These are phyloP conservation scores for Enchytraeus crypticus DNA, from an alignment of 2,888 invertebrate species.

Conservation along the genomic window DNA sequence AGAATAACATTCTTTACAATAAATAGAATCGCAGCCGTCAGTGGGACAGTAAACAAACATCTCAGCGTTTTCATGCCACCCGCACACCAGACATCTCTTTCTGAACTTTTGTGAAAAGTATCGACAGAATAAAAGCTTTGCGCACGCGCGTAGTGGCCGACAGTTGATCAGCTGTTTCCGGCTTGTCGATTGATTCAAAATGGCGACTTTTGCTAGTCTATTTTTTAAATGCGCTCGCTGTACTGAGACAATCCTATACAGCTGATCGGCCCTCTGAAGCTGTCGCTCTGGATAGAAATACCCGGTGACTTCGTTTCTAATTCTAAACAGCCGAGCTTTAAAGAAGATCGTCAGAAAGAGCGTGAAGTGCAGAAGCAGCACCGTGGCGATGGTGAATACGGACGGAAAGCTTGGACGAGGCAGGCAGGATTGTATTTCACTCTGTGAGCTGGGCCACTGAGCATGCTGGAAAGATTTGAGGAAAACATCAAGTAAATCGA, in stretches of 20 bases:
- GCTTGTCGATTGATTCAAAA: constrained; percentile 6
- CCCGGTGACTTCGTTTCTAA: constrained; percentile 23
- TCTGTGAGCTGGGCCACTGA: constrained; percentile 14
- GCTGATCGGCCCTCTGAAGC: constrained; percentile 25
- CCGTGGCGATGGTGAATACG: constrained; percentile 13
- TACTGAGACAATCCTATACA: constrained; percentile 24
- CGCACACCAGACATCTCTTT: constrained; percentile 21
- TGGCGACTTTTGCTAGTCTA: constrained; percentile 19
- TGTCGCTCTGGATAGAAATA: constrained; percentile 29
- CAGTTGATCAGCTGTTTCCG: too few relatives aligned
- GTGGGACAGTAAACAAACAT: constrained; percentile 22
- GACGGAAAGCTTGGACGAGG: constrained; percentile 20
- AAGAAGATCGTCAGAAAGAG: constrained; percentile 22
- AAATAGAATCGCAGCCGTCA: constrained; percentile 21
- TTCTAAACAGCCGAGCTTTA: constrained; percentile 27
- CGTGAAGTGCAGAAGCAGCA: constrained; percentile 19
- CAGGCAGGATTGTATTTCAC: constrained; percentile 18
- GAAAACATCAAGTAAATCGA: constrained; percentile 28
- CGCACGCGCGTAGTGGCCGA: too few relatives aligned
- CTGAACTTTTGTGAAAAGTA: too few relatives aligned
- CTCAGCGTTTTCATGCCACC: constrained; percentile 15
- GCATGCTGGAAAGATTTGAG: constrained; percentile 24
- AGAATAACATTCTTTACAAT: constrained; percentile 22
- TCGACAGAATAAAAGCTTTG: too few relatives aligned
- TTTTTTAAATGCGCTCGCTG: constrained; percentile 20